phyloP scores from a whole-genome alignment of 2,797 vertebrate genomes.

The Pogonophryne albipinna region DNA sequence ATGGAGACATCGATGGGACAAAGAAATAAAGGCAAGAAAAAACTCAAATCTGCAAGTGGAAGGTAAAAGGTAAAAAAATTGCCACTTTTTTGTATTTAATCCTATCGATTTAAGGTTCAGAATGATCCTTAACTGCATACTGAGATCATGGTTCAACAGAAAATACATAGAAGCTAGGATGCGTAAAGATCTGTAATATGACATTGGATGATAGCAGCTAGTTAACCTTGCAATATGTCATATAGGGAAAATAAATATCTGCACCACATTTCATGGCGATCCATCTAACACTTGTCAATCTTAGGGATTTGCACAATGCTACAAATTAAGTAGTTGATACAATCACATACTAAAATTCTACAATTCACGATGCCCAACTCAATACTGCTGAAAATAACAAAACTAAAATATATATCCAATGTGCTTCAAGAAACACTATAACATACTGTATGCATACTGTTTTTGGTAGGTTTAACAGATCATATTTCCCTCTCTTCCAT shows the following conservation, averaged over 20 bases:
- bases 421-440: too few relatives aligned
- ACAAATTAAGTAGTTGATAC: too few relatives aligned
- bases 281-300: not conserved
- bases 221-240: not conserved
- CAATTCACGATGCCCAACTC: too few relatives aligned
- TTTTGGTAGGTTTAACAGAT: too few relatives aligned
- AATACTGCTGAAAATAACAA: too few relatives aligned
- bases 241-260: not conserved
- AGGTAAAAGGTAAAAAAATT: not conserved
- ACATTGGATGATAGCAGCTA: not conserved
- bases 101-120: not conserved
- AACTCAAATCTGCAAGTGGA: not conserved
- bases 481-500: too few relatives aligned
- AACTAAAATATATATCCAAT: too few relatives aligned
- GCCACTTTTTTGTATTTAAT: not conserved
- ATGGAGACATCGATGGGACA: not conserved
- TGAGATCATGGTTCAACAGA: not conserved
- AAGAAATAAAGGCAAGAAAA: conserved; percentile 1
- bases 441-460: too few relatives aligned
- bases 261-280: not conserved
- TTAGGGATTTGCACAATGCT: too few relatives aligned
- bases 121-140: not conserved
- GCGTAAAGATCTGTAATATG: conserved; percentile 9
- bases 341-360: too few relatives aligned
- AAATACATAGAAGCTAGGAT: not conserved